Conservation (phyloP, 2,797 vertebrate genomes). For the Platalea minor region DNA sequence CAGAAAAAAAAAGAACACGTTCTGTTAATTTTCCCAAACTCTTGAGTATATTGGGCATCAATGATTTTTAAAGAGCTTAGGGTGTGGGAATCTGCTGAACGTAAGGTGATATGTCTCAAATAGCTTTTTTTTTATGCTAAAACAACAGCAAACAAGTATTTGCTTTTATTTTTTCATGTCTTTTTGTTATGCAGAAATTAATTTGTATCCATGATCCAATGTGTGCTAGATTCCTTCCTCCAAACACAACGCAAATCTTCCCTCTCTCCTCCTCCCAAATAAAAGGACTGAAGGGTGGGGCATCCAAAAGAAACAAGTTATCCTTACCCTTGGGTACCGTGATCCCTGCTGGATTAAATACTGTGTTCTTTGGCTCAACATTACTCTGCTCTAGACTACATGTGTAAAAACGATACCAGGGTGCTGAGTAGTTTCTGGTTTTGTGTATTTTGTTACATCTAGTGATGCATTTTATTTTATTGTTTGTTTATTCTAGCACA, state of each 20-base stretch:
- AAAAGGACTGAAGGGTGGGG: neutral
- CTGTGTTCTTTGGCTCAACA: accelerated
- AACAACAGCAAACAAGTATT: neutral
- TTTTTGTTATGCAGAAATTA: neutral
- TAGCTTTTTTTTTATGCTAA: neutral
- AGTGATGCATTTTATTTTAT: neutral
- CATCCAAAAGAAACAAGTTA: neutral
- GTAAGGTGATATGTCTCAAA: neutral
- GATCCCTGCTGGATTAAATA: neutral
- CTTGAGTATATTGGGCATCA: neutral
- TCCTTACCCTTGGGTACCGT: neutral
- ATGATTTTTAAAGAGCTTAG: neutral
- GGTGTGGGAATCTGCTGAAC: neutral
- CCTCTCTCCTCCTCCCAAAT: accelerated
- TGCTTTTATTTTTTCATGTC: neutral
- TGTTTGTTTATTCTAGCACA: neutral
- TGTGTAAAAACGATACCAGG: neutral
- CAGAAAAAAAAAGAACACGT: neutral
- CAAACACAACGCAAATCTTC: neutral
- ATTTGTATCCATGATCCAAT: accelerated
- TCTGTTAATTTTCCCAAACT: neutral
- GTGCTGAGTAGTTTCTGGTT: neutral
- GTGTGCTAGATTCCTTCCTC: neutral
- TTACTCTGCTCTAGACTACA: neutral
- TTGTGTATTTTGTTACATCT: neutral